Evolutionary conservation across 2,888 invertebrate species (phyloP).

Genomic region (Marronus borbonicus): DNA sequence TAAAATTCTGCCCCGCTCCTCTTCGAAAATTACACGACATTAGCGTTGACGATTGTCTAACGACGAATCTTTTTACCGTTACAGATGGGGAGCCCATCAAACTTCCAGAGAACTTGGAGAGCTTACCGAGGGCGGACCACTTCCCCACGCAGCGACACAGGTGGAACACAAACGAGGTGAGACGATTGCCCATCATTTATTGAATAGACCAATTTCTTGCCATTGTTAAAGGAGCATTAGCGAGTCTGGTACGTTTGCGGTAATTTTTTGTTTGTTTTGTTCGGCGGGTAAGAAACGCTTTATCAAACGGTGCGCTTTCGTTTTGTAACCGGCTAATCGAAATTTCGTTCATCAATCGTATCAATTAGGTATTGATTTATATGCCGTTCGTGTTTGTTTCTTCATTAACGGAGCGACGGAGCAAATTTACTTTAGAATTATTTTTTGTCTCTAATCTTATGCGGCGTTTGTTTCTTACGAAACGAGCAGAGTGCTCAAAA

Average conservation of each 20-base stretch:
- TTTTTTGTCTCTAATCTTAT: too few relatives aligned
- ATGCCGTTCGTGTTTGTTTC: too few relatives aligned
- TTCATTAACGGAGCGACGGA: too few relatives aligned
- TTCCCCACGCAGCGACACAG: constrained; percentile 96
- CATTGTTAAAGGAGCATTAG: constrained; percentile 36
- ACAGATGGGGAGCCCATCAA: constrained; percentile 94
- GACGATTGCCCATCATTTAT: constrained; percentile 60
- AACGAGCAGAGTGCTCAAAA: too few relatives aligned
- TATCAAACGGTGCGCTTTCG: not conserved
- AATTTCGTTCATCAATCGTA: too few relatives aligned
- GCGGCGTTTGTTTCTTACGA: too few relatives aligned
- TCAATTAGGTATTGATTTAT: too few relatives aligned
- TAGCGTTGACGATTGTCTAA: constrained; percentile 43
- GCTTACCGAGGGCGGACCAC: constrained; percentile 93
- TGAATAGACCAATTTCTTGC: constrained; percentile 49
- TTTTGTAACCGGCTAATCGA: too few relatives aligned
- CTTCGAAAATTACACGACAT: constrained; percentile 33
- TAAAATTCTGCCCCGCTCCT: not conserved
- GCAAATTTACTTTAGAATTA: too few relatives aligned
- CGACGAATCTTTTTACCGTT: constrained; percentile 56
- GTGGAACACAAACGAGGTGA: constrained; percentile 99
- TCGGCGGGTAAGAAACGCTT: not conserved
- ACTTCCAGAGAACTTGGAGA: constrained; percentile 95
- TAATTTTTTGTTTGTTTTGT: not conserved
- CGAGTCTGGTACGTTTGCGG: constrained; percentile 8